Evolutionary conservation across 2,888 invertebrate genomes (phyloP).

Genomic region (Archaeoteleia sp.): DNA sequence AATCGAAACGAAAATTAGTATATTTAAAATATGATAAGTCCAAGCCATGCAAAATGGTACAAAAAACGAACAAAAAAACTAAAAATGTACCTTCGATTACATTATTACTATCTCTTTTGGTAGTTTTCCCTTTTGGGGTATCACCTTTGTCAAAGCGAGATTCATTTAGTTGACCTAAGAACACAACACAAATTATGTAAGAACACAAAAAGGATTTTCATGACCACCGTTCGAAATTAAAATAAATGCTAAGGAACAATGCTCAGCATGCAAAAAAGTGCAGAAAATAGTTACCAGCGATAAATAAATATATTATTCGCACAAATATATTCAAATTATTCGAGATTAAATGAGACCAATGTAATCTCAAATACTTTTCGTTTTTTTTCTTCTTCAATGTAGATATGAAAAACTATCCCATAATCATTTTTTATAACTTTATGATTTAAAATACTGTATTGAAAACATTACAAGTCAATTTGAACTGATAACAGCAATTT

Average conservation of each 20-base stretch:
- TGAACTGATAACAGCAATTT: too few species aligned
- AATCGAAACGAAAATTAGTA: constrained; percentile 12
- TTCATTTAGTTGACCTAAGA: constrained; percentile 71
- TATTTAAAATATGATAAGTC: constrained; percentile 21
- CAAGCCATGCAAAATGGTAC: constrained; percentile 48
- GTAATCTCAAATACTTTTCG: too few species aligned
- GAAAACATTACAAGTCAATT: too few species aligned
- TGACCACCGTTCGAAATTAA: constrained; percentile 8
- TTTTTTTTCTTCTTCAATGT: too few species aligned
- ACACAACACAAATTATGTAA: constrained; percentile 42
- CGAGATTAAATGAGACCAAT: too few species aligned
- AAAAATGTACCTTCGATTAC: constrained; percentile 69
- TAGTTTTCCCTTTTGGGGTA: constrained; percentile 66
- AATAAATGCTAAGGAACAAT: constrained; percentile 4
- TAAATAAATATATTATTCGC: too few species aligned
- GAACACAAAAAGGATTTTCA: constrained; percentile 12
- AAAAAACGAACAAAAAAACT: constrained; percentile 56
- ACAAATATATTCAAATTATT: too few species aligned
- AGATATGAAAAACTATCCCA: too few species aligned
- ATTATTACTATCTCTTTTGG: constrained; percentile 70
- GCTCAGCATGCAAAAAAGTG: constrained; percentile 1
- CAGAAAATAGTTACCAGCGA: too few species aligned
- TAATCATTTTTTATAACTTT: too few species aligned
- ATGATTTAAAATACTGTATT: too few species aligned
- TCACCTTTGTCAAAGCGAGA: constrained; percentile 68